Evolutionary conservation across 2,888 invertebrate species (phyloP), one percentile per base, ranked within the genome.

Genomic region (Phengaris arion): DNA sequence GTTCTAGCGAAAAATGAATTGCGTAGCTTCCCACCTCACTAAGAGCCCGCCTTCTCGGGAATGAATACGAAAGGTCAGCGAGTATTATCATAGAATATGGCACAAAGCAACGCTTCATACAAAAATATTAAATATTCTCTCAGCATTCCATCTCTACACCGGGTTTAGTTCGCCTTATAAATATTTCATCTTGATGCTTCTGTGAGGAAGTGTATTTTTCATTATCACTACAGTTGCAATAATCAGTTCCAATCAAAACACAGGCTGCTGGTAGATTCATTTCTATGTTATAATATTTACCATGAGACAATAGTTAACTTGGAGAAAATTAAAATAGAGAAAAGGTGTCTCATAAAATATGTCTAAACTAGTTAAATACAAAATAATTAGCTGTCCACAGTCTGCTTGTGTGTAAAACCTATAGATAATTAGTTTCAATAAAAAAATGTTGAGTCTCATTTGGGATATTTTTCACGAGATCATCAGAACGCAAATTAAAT

Each of bases 101-200:
- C 64, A 35, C 35, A 64, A 35, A 64, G 64, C 64, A 35, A 45
- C 64, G 64, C 64, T 64, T 64, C 64, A 64, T 64, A 64, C 35
- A 64, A 64, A 64, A 45, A 35, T 64, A 64, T 64, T 64, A 64
- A 22, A 64, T 64, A 64, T 64, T 64, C 64, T 12, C 64, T 64
- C 64, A 64, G 64, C 35, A 64, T 64, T 64, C 52, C 52, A 52
- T 52, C 35, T 64, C 64, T 9, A 3, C 6, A n/a, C n/a, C 55
- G 64, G 64, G 35, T 64, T 64, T 15, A 45, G 35, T 35, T 64
- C 35, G 12, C 35, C 64, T 64, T 64, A 64, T 64, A 64, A 64
- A 64, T 64, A 64, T 64, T 64, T 64, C 64, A 64, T 64, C 64
- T 64, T 35, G 64, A 45, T 35, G 64, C 64, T 64, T 64, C 64